Evolutionary conservation across 2,797 vertebrate genomes (phyloP).

Genomic region (Sternotherus odoratus): DNA sequence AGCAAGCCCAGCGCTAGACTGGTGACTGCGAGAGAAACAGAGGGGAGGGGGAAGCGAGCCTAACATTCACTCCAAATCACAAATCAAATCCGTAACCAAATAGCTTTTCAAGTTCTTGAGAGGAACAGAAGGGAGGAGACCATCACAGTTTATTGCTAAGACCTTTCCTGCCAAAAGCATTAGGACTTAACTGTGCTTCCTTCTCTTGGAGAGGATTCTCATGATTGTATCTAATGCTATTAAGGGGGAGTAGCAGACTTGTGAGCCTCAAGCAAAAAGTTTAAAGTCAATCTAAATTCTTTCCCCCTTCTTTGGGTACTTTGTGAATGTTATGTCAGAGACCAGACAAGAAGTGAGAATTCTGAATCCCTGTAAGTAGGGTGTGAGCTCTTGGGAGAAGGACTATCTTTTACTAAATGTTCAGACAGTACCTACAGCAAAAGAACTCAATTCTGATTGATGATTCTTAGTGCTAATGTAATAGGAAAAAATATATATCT

Average conservation of each 20-base stretch:
- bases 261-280: not conserved
- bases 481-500: not conserved
- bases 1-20: slow-evolving; percentile 19
- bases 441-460: not conserved
- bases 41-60: not conserved
- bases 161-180: accelerated
- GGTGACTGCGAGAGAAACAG: slow-evolving; percentile 20
- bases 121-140: accelerated
- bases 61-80: not conserved
- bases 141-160: not conserved
- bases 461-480: not conserved
- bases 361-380: not conserved
- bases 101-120: accelerated
- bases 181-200: not conserved
- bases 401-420: not conserved
- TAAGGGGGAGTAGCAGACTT: not conserved
- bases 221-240: not conserved
- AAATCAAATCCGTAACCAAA: not conserved
- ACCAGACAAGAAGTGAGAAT: not conserved
- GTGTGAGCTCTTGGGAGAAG: not conserved
- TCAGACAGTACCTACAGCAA: not conserved
- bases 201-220: not conserved
- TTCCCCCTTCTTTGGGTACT: not conserved
- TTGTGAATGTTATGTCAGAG: not conserved
- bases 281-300: not conserved